Base-by-base conservation (phyloP, 2,797 vertebrate species). In the Poeciliopsis infans region DNA sequence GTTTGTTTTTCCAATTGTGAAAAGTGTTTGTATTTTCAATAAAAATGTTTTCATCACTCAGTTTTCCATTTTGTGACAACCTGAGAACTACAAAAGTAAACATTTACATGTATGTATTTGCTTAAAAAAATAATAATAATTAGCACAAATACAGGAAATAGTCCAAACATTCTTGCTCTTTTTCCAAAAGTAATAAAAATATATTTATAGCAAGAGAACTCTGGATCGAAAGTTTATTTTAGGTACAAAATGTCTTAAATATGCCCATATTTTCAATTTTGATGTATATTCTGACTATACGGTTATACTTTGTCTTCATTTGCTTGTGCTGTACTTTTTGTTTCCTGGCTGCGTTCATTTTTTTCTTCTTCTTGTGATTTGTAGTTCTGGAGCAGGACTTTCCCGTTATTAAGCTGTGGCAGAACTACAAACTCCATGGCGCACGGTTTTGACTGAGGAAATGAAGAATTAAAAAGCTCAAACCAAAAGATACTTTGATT, bases 11-110 rank as follows among this genome's bases (percentile, higher is more conserved):
- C 78, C 75, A 85, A 73, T 85, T 45, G 80, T 89, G 83, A 88
- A 84, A 89, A 74, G 77, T 89, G 83, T 91, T 88, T 90, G 87
- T 92, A 88, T 92, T 93, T 93, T 90, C 87, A 94, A 94, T 95
- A 95, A 95, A 95, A 72, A 83, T 87, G 80, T 93, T 91, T 91
- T 87, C 88, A 90, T 82, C 72, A 78, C 3, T 16, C 64, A 18
- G 49, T 55, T 3, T 75, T 68, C 23, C 12, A 77, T 72, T 88
- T 82, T 85, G 25, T n/a, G 16, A 64, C 5, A 20, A 18, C 31
- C 83, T 79, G 31, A n/a, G 25, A 12, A 18, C 47, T 12, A 41
- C 18, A 12, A 68, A 41, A 41, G 53, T 71, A 81, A 74, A 61
- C 45, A 13, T 59, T 55, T 28, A 72, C 73, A 45, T 43, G 61